A percentile compares a stretch with the other conserved stretches of the same genome.
Evolutionary conservation across 1,140 invertebrate genomes (phyloP).

Genomic region (Drosophila obscura): DNA sequence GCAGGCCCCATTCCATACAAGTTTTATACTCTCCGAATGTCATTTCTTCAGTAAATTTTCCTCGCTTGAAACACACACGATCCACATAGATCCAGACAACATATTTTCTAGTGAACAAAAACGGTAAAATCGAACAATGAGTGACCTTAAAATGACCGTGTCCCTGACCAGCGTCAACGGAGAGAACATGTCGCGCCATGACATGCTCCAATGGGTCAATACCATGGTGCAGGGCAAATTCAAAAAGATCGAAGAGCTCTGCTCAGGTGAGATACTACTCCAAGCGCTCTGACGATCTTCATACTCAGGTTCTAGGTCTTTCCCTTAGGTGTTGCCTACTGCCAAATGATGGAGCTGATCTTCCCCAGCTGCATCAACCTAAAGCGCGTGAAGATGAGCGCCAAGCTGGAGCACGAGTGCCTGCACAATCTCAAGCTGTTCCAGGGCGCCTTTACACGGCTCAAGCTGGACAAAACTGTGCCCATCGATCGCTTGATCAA

Average conservation of each 20-base stretch:
- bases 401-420: slow-evolving; percentile 99
- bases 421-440: slow-evolving; percentile 99
- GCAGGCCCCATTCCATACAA: slow-evolving; percentile 18
- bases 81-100: neutral
- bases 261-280: slow-evolving; percentile 88
- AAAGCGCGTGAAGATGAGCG: slow-evolving; percentile 98
- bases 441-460: slow-evolving; percentile 97
- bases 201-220: slow-evolving; percentile 99
- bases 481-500: slow-evolving; percentile 95
- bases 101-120: neutral
- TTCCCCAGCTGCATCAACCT: slow-evolving; percentile 96
- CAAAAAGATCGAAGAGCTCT: slow-evolving; percentile 98
- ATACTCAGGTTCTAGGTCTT: neutral
- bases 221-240: slow-evolving; percentile 96
- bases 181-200: slow-evolving; percentile 98
- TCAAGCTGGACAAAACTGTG: slow-evolving; percentile 96
- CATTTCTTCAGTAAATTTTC: neutral
- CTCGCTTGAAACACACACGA: neutral
- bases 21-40: neutral
- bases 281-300: neutral
- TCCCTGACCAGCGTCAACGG: slow-evolving; percentile 97
- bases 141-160: slow-evolving; percentile 91
- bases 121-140: slow-evolving; percentile 85
- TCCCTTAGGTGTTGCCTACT: slow-evolving; percentile 92
- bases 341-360: slow-evolving; percentile 99